phyloP scores from a whole-genome alignment of 30 jellyfish, hydroid and myxozoan species.

The Hydractinia echinata region DNA sequence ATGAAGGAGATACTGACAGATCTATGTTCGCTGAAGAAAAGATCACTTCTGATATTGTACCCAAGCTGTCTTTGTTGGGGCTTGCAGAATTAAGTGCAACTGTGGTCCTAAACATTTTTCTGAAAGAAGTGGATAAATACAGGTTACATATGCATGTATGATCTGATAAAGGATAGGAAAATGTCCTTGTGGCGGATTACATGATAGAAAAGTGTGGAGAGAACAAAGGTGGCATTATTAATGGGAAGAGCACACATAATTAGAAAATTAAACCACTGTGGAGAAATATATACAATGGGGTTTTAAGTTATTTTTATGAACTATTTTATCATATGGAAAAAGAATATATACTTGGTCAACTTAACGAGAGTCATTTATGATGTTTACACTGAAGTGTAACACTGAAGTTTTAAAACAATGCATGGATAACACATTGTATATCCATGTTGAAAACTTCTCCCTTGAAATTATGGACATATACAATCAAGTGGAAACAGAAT shows the following conservation, averaged over 20 bases:
- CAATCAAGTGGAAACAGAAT: neutral
- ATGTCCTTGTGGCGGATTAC: conserved; percentile 47
- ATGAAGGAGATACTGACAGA: conserved; percentile 10
- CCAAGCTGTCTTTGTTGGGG: conserved; percentile 35
- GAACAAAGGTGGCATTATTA: conserved; percentile 43
- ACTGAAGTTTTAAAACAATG: neutral
- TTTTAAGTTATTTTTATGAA: conserved; percentile 14
- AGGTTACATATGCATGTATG: conserved; percentile 52
- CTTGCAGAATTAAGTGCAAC: conserved; percentile 26
- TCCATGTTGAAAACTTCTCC: too few species aligned
- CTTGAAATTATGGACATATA: too few species aligned
- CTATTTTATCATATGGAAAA: conserved; percentile 46
- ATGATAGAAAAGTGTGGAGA: conserved; percentile 40
- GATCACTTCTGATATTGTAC: conserved; percentile 41
- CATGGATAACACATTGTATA: conserved; percentile 18
- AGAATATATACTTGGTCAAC: conserved; percentile 31
- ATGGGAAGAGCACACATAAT: conserved; percentile 60
- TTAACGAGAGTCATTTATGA: neutral
- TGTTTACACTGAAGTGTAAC: too few species aligned
- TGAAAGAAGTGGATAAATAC: conserved; percentile 31
- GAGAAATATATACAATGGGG: conserved; percentile 40
- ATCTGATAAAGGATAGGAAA: conserved; percentile 57
- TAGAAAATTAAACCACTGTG: conserved; percentile 35
- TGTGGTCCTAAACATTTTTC: conserved; percentile 20
- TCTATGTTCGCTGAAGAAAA: conserved; percentile 32